Conservation (phyloP, 2,113 vertebrate genomes). For the Budorcas taxicolor region DNA sequence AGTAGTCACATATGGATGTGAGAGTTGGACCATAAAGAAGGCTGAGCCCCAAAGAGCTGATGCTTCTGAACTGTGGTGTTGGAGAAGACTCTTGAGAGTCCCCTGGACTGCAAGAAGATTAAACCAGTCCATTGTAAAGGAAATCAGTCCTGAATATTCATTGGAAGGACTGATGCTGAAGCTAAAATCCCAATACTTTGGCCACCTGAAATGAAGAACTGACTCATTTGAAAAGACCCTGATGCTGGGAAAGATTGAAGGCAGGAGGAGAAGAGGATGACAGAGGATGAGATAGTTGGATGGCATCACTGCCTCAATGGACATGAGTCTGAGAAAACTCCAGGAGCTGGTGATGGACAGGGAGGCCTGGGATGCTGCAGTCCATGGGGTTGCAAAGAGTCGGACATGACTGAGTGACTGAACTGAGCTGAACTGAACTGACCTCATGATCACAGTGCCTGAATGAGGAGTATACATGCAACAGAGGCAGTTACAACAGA, state of each 20-base stretch:
- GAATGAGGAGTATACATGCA: neutral
- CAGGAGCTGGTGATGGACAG: neutral
- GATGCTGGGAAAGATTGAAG: neutral
- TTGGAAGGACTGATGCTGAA: neutral
- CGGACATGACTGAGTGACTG: neutral
- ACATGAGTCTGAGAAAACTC: neutral
- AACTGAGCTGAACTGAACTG: neutral
- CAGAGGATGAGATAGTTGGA: neutral
- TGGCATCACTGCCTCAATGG: neutral
- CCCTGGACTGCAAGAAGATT: neutral
- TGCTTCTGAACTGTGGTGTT: neutral
- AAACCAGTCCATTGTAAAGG: neutral
- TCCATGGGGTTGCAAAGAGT: neutral
- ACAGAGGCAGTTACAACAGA: neutral
- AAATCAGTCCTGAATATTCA: neutral
- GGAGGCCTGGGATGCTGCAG: neutral
- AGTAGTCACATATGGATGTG: neutral
- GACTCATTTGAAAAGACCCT: neutral
- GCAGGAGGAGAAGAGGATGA: neutral
- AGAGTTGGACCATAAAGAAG: neutral
- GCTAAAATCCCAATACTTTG: neutral
- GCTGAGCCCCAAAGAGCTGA: neutral
- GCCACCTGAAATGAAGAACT: neutral
- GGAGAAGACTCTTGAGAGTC: neutral
- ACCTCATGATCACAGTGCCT: neutral